Base-by-base conservation (phyloP, 1,140 invertebrate genomes). In the roundworm (Caenorhabditis elegans) region DNA sequence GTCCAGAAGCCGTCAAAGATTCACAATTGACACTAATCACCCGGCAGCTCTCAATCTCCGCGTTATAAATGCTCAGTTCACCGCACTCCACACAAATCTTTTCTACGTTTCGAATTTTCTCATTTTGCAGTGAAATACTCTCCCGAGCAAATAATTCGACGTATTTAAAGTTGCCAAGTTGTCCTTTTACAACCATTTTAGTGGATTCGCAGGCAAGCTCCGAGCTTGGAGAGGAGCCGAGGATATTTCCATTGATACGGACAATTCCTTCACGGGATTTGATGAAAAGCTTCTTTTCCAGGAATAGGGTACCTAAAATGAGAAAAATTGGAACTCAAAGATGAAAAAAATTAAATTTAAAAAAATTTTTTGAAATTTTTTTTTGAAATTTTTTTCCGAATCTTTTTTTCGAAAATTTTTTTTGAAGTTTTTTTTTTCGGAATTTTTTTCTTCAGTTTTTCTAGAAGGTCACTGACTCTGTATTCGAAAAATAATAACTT, bases 201-300 rank as follows among this genome's bases (percentile, higher is more conserved):
- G 34, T 48, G 11, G 34, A n/a, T 34, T 79, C 78, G n/a, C 51
- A 36, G 3, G 51, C 36, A 2, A 79, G n/a, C 31, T 79, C 78
- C 34, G 48, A 53, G 0, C 47, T 28, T 8, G 70, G 34, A 15
- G 78, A 79, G 1, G 78, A 79, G 13, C 78, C 78, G 22, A 79
- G 51, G 15, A 79, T 39, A 15, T 53, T 46, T 39, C 78, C 78
- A 22, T 60, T 65, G 19, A 65, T 31, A 28, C 31, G 19, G 4
- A 43, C 51, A 26, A 48, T 22, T 24, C 51, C 78, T 47, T 79
- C 55, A 8, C 34, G 51, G 8, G 78, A 43, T 65, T 43, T 55
- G 34, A 79, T 46, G 53, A 79, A 79, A 5, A 79, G 26, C 31
- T 79, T 79, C 11, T 53, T 60, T 39, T 79, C 78, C 3, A 79